Conservation (phyloP, 1,140 invertebrate genomes). For the Episyrphus balteatus region DNA sequence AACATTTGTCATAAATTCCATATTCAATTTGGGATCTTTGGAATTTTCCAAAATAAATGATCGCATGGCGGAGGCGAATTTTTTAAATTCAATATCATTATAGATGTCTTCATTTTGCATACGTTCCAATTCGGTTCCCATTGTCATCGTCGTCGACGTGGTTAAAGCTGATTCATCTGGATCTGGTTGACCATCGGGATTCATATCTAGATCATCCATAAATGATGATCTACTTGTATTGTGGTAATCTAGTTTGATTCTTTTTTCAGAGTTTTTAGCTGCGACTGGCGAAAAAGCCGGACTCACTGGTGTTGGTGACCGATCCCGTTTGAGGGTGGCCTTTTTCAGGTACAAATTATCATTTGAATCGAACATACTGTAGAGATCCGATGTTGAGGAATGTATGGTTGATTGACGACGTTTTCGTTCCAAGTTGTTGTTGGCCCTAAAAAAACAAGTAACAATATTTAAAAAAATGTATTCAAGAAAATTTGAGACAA, state of each 20-base stretch:
- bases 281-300: slow-evolving; percentile 27
- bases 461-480: not conserved
- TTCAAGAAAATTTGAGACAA: not conserved
- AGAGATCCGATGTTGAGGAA: slow-evolving; percentile 18
- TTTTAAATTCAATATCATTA: slow-evolving; percentile 1
- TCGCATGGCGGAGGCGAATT: slow-evolving; percentile 5
- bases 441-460: slow-evolving; percentile 4
- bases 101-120: slow-evolving; percentile 2
- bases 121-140: not conserved
- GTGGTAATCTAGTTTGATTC: not conserved
- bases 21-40: slow-evolving; percentile 5
- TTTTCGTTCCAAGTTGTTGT: slow-evolving; percentile 17
- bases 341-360: slow-evolving; percentile 15
- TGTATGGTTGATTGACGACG: slow-evolving; percentile 9
- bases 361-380: slow-evolving; percentile 23
- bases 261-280: not conserved
- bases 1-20: slow-evolving; percentile 2
- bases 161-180: not conserved
- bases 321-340: slow-evolving; percentile 17
- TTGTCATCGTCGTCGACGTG: slow-evolving; percentile 3
- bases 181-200: not conserved
- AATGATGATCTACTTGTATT: not conserved
- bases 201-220: not conserved
- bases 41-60: slow-evolving; percentile 7
- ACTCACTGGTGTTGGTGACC: slow-evolving; percentile 22